Evolutionary conservation across 2,113 vertebrate species (phyloP), one percentile per base, ranked within the genome.

Genomic region (Cygnus buccinator): DNA sequence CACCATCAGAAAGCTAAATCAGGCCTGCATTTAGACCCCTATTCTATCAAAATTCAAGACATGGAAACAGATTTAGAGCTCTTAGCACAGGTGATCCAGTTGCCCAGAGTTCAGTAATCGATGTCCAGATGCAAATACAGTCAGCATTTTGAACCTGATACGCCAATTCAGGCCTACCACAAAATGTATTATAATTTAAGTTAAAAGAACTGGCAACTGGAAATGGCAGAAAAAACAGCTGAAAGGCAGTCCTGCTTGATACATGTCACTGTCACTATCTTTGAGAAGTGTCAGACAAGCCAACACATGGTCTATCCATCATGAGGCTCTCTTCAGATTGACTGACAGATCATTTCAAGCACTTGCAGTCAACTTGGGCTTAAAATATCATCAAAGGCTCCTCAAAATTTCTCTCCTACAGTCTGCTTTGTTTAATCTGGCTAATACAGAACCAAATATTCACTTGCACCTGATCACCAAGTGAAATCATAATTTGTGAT

Each of bases 261-360:
- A 61, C 1, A 3, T 94, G 91, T 97, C 94, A 87, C 84, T 97
- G 94, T 95, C 94, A 97, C 83, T 90, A 93, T 72, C 86, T 72
- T 29, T 84, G 92, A 94, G 86, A 93, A 87, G 93, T 85, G 91
- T 92, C 95, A 96, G 94, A 93, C 97, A 94, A 97, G 91, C 88
- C 96, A 97, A 91, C 94, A 97, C 86, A 92, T 28, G 89, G 71
- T 74, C 93, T 81, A 66, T 92, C 83, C 90, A 91, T 96, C 94
- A 94, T 4, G 13, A 94, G 70, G n/a, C 54, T 87, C 78, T 54
- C 76, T 75, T 22, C 75, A 44, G 73, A 84, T 61, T 95, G 95
- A 97, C 75, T 96, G 95, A 96, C 96, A 96, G 86, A 87, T 54
- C 23, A 6, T 16, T 87, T 10, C 33, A 94, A 76, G 52, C 87